These are phyloP conservation scores for Neolamprologus caudopunctatus DNA, from an alignment of 2,113 vertebrate genomes.

Conservation along the genomic window DNA sequence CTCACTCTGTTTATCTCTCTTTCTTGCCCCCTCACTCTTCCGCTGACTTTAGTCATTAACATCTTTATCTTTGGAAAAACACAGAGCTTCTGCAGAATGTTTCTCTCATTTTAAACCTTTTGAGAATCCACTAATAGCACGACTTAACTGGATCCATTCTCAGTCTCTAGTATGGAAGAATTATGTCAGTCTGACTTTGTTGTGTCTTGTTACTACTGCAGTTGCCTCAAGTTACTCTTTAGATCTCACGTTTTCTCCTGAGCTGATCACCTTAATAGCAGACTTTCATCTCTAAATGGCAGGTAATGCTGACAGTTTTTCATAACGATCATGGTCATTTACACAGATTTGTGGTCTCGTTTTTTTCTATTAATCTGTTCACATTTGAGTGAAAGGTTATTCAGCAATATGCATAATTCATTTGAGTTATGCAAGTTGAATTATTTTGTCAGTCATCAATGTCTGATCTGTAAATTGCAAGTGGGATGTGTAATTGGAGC, in stretches of 20 bases:
- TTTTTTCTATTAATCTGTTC: background rate
- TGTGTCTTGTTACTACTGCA: background rate
- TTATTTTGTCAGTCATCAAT: background rate
- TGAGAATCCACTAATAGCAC: background rate
- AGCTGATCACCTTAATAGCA: background rate
- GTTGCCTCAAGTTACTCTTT: background rate
- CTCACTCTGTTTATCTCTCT: background rate
- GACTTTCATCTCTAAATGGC: background rate
- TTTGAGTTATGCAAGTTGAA: background rate
- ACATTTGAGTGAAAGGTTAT: background rate
- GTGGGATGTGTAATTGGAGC: background rate
- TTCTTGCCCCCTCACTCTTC: background rate
- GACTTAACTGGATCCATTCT: background rate
- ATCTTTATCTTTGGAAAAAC: constrained; percentile 26
- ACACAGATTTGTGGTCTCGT: background rate
- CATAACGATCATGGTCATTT: background rate
- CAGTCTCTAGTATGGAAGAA: background rate
- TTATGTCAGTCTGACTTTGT: background rate
- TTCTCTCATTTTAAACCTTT: constrained; percentile 7
- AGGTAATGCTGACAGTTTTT: background rate
- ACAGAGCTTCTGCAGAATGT: background rate
- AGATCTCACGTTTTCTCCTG: background rate
- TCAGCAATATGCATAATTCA: background rate
- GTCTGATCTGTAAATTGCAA: background rate
- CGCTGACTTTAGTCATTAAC: constrained; percentile 9